phyloP scores from a whole-genome alignment of 53 echinoderm and acorn worm genomes.

The Luidia sarsii region DNA sequence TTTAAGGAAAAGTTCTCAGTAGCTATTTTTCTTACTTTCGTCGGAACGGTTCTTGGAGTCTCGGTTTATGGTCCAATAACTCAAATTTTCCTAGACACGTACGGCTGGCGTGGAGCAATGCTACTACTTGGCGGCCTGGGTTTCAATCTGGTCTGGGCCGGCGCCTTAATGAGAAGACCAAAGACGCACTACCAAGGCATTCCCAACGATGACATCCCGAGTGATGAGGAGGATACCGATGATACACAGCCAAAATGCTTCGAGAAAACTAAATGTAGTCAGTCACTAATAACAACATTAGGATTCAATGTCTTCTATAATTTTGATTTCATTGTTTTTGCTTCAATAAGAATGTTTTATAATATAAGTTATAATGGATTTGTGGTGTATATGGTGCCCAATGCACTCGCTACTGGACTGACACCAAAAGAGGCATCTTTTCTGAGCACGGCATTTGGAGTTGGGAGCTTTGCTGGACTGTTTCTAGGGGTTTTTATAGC shows the following conservation, averaged over 20 bases:
- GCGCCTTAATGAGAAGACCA: conserved; percentile 9
- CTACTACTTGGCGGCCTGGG: conserved; percentile 9
- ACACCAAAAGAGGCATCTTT: not conserved
- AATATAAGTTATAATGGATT: not conserved
- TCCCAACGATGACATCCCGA: not conserved
- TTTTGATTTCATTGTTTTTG: not conserved
- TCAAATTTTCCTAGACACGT: conserved; percentile 16
- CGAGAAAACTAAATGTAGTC: not conserved
- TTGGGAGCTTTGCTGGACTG: not conserved
- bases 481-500: not conserved
- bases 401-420: not conserved
- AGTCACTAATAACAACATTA: not conserved
- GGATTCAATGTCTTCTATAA: not conserved
- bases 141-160: not conserved
- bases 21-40: conserved; percentile 13
- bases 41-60: not conserved
- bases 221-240: not conserved
- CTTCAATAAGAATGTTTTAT: not conserved
- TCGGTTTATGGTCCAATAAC: conserved; percentile 34
- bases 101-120: conserved; percentile 58
- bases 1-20: conserved; percentile 22
- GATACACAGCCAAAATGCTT: not conserved
- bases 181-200: not conserved
- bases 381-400: conserved; percentile 11
- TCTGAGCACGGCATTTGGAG: not conserved